Percentiles rank a stretch among this genome's conserved stretches.
Conservation (phyloP, 92 coral and sea anemone species). For the Porites divaricata region DNA sequence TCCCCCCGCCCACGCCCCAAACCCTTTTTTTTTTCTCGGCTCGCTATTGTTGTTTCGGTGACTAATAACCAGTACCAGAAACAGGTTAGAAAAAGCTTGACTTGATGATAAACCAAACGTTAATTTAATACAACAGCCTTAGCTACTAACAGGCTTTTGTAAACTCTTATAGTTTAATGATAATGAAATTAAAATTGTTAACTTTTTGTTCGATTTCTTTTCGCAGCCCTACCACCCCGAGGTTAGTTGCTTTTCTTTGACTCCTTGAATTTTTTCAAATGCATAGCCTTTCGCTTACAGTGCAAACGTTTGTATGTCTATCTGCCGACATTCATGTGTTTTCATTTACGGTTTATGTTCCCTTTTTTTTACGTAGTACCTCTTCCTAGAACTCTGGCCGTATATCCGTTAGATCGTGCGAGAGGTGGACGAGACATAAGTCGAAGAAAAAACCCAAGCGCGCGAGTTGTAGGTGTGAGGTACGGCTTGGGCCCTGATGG, state of each 20-base stretch:
- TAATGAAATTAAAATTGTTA: background rate
- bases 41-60: too few species aligned
- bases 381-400: conserved; percentile 54
- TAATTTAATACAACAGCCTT: too few species aligned
- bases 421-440: conserved; percentile 69
- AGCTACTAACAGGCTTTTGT: too few species aligned
- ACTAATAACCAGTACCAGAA: too few species aligned
- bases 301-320: too few species aligned
- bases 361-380: conserved; percentile 21
- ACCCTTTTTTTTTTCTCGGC: too few species aligned
- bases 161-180: background rate
- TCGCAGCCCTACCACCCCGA: conserved; percentile 10
- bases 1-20: too few species aligned
- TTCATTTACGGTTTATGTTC: too few species aligned
- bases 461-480: conserved; percentile 51
- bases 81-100: too few species aligned
- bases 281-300: background rate
- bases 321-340: too few species aligned
- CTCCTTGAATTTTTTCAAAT: background rate
- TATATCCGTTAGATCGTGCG: conserved; percentile 61
- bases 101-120: too few species aligned
- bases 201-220: background rate
- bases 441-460: conserved; percentile 54
- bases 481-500: conserved; percentile 76
- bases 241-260: background rate